Evolutionary conservation across 2,113 vertebrate genomes (phyloP), one percentile per base, ranked within the genome.

Genomic region (Trogon surrucura): DNA sequence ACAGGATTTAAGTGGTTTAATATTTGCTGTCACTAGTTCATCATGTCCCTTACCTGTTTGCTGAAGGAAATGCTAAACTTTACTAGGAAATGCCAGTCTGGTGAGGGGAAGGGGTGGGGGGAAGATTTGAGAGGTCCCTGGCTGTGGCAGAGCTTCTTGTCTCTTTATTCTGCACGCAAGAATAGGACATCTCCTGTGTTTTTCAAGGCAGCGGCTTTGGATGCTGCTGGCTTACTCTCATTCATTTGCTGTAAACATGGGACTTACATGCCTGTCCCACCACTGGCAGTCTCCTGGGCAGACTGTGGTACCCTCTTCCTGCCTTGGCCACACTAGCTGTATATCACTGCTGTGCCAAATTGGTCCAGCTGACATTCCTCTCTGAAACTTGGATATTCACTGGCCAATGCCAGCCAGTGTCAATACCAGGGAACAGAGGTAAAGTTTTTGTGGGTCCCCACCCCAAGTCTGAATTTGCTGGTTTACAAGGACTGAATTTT

Each of bases 291-390:
- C 45, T 77, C 20, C 36, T 32, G 36, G 26, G 17, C 1, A 1
- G 23, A 32, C 54, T 0, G 0, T 2, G 6, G 5, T 41, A n/a
- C 30, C 26, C 10, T 66, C 26, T 34, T 64, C 5, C 5, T 32
- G 4, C 4, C 16, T 4, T 11, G 10, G 10, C 21, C 21, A 7
- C 9, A 3, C 23, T 5, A 11, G 18, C 30, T 84, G 23, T 26
- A 7, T 53, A 32, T 27, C 45, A 18, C 19, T 26, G 25, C 47
- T 58, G 23, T 34, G 47, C 18, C 69, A 50, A 23, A 50, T 7
- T 5, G 11, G 4, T 77, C 23, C 73, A 80, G 14, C 5, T 80
- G 15, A 32, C 15, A 15, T 13, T 23, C 5, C 7, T 53, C 18
- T 44, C 50, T 34, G 50, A 21, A 65, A n/a, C 23, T 26, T 23